Base-by-base conservation (phyloP, 2,888 invertebrate genomes). In the Belgica antarctica region DNA sequence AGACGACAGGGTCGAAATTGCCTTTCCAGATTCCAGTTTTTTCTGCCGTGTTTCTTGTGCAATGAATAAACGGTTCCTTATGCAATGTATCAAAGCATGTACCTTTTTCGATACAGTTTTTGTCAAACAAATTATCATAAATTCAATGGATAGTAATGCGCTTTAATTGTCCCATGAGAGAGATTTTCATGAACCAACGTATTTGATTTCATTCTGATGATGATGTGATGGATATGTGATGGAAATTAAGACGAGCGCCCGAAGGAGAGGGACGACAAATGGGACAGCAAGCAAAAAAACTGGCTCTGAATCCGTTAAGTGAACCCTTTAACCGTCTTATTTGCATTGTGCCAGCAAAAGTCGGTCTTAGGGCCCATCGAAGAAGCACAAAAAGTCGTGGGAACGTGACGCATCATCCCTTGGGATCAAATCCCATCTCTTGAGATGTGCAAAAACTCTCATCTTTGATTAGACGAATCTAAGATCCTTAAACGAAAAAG, bases 91-190 rank as follows among this genome's bases (percentile, higher is more conserved):
- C n/a, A n/a, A n/a, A n/a, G n/a, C n/a, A 31, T 31, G 34, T 31
- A 52, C 52, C 15, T 68, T 34, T 68, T 57, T 57, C 57, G 52
- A 22, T 57, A 68, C 68, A 57, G 15, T 25, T n/a, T 65, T 27
- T 68, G 57, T 31, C 68, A 68, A 57, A 68, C 68, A 68, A 68
- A 68, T 68, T 68, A 68, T 68, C 68, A 68, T 68, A 68, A 68
- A 57, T 31, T 68, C 62, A 19, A 47, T 24, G 17, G 27, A 15
- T 65, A 27, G 47, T 65, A 46, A 65, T 65, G 36, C 36, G 36
- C 34, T 25, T 47, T 65, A 65, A 65, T 65, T 46, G 68, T 46
- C 57, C 46, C 34, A n/a, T n/a, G n/a, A n/a, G n/a, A n/a, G 36
- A 25, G 22, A 22, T 36, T 19, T 46, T 65, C 65, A 46, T 27